Base-by-base conservation (phyloP, 2,888 invertebrate genomes). In the Hemistola chrysoprasaria region DNA sequence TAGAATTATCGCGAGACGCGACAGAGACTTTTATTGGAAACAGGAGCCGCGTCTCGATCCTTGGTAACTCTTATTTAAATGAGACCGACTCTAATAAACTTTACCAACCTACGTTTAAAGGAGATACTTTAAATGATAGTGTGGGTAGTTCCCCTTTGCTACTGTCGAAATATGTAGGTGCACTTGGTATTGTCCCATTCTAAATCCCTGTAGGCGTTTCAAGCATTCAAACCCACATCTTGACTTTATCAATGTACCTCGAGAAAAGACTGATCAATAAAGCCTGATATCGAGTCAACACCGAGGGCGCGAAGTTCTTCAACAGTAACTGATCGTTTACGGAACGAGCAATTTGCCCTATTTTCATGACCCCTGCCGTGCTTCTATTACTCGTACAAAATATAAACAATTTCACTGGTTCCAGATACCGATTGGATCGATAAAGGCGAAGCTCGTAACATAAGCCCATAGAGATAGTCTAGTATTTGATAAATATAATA, bases 401-500 rank as follows among this genome's bases (percentile, higher is more conserved):
- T 65, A 69, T 71, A 73, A 74, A 76, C 69, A 70, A 62, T 72
- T 72, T 65, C 63, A 65, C 61, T 50, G 50, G 55, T 51, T 58
- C 59, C 51, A 62, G 64, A 71, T 73, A 75, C 70, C 65, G 64
- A 63, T 33, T 34, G 73, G 81, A 83, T 85, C 84, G 78, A 84
- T 85, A 80, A 37, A 45, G 31, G 43, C 40, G 25, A 45, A 47
- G 34, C 39, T 40, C 41, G 44, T 22, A 32, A 22, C 23, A 23
- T 27, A 32, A 3, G 38, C 33, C 34, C 22, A 23, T n/a, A 25
- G 16, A 8, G 23, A 16, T 28, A 25, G 28, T 31, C 25, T 3
- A 22, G 11, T 30, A 33, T 33, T 40, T 31, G 40, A 50, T 47
- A 46, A 36, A 37, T 34, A 30, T 8, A 3, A 23, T 9, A 22